phyloP scores from a whole-genome alignment of 2,113 vertebrate species.

The Grallaria varia region DNA sequence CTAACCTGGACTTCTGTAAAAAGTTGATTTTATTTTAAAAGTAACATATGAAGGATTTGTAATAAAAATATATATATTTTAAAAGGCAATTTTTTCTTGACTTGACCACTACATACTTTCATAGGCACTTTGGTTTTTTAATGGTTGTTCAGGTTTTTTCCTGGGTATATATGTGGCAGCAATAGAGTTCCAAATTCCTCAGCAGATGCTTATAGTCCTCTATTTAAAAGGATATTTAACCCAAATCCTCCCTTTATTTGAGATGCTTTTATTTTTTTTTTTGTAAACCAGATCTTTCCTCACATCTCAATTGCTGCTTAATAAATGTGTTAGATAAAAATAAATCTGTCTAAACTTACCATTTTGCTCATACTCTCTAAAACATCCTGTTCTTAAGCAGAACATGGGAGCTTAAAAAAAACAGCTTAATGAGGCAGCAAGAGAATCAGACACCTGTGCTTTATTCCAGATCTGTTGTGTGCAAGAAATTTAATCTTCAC shows the following conservation, averaged over 20 bases:
- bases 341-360: constrained; percentile 17
- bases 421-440: not conserved
- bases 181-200: not conserved
- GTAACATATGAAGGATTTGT: not conserved
- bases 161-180: not conserved
- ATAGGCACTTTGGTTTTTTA: not conserved
- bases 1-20: not conserved
- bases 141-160: not conserved
- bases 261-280: not conserved
- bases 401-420: not conserved
- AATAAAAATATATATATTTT: not conserved
- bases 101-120: not conserved
- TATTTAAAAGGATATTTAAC: not conserved
- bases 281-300: not conserved
- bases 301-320: not conserved
- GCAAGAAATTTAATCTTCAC: not conserved
- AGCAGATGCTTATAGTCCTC: not conserved
- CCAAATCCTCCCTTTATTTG: constrained; percentile 6
- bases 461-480: not conserved
- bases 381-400: constrained; percentile 27
- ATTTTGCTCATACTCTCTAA: not conserved
- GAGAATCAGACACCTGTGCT: not conserved
- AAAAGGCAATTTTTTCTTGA: not conserved
- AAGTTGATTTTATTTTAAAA: not conserved
- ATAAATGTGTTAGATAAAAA: constrained; percentile 22